Evolutionary conservation across 1,140 invertebrate genomes (phyloP).

Genomic region (Mamestra configurata): DNA sequence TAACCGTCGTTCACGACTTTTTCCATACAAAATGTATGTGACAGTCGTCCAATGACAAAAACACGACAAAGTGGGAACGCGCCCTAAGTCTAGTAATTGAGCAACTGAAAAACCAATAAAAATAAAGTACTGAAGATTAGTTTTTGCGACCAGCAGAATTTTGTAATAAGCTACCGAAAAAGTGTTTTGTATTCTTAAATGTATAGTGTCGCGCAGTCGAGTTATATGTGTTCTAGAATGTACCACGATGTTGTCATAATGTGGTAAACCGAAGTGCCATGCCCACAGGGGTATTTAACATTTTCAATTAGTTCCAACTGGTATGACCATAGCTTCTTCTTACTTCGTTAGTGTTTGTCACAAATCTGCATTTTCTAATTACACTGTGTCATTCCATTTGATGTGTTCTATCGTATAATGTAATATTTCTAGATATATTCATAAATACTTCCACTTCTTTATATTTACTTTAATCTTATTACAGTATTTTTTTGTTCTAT

Average conservation of each 20-base stretch:
- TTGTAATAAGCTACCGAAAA: background rate
- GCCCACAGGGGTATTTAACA: conserved; percentile 23
- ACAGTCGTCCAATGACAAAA: too few species aligned
- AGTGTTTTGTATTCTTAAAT: background rate
- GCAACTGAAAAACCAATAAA: too few species aligned
- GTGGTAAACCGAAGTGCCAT: conserved; percentile 50
- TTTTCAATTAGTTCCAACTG: conserved; percentile 25
- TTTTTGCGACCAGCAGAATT: background rate
- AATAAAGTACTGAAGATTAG: background rate
- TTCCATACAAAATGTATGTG: too few species aligned
- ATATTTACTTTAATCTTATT: conserved; percentile 31
- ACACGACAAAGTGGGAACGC: too few species aligned
- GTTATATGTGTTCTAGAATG: conserved; percentile 16
- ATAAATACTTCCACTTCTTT: conserved; percentile 42
- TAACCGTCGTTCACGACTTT: too few species aligned
- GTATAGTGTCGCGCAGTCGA: conserved; percentile 11
- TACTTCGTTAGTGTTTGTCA: conserved; percentile 41
- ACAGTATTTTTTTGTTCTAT: conserved; percentile 29
- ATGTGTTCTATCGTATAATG: conserved; percentile 65
- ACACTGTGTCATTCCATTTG: conserved; percentile 67
- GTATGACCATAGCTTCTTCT: conserved; percentile 34
- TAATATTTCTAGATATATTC: conserved; percentile 42
- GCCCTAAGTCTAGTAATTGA: too few species aligned
- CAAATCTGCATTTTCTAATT: conserved; percentile 59
- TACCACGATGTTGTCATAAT: conserved; percentile 23